Base-by-base conservation (phyloP, 2,113 vertebrate genomes). In the Pedetes capensis region DNA sequence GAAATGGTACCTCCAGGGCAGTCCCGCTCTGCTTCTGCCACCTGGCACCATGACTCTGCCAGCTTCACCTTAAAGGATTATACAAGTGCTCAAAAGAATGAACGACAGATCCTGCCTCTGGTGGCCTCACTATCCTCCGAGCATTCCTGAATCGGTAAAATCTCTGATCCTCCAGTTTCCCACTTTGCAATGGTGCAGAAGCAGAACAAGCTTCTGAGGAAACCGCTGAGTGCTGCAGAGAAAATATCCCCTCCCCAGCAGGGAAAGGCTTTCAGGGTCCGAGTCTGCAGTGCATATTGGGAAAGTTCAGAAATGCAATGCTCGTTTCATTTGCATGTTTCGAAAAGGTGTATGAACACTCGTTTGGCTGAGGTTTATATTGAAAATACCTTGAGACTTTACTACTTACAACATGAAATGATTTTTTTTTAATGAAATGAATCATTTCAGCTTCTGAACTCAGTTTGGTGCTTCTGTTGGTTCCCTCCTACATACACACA, bases 291-390 rank as follows among this genome's bases (percentile, higher is more conserved):
- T 63, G 8, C 16, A 42, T 18, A 76, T 34, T 74, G 27, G 85
- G 66, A 84, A 64, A 49, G 64, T 64, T 81, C 59, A 80, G n/a
- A 88, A 88, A 39, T 55, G 57, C 91, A 84, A 87, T 69, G 34
- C 64, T 53, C 78, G 2, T 61, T 85, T 85, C 32, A 93, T 93
- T 88, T 75, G 32, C 32, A 91, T 91, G 72, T 89, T 87, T 94
- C 75, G n/a, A 91, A 93, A 94, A 93, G 17, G 27, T 37, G 44
- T 74, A 25, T 37, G 51, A 68, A 63, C 16, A 80, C 6, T 11
- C 42, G 49, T 81, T 74, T 75, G 53, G 51, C 42, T 78, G 69
- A 68, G 72, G 16, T 92, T 81, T 93, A 75, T 63, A 83, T 0
- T 74, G 71, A 75, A 87, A 93, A 93, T 75, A 51, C 9, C 66